Percentiles rank a stretch among this genome's conserved stretches.
Conservation (phyloP, 2,797 vertebrate genomes). For the Discoglossus pictus region DNA sequence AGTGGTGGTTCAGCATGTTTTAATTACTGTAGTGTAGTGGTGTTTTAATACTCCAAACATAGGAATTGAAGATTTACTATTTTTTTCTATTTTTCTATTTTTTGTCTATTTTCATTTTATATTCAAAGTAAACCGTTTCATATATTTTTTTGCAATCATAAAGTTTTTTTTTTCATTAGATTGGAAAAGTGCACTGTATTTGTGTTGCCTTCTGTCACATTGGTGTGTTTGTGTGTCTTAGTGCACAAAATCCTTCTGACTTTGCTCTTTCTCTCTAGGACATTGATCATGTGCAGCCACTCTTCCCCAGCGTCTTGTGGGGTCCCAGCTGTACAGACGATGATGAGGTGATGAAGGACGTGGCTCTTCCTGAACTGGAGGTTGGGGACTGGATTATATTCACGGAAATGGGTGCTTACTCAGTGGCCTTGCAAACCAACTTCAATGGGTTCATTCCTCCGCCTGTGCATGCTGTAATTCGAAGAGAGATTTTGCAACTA, state of each 20-base stretch:
- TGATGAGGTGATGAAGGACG: conserved; percentile 16
- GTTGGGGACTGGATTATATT: conserved; percentile 44
- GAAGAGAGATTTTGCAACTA: too few species aligned
- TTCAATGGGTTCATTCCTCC: conserved; percentile 40
- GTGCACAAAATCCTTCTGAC: not conserved
- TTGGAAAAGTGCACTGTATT: too few species aligned
- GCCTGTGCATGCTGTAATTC: too few species aligned
- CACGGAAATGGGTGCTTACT: conserved; percentile 22
- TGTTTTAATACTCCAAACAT: too few species aligned
- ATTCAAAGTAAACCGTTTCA: too few species aligned
- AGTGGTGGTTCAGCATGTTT: too few species aligned
- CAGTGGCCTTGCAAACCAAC: not conserved
- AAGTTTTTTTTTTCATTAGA: too few species aligned
- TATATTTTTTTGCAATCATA: too few species aligned
- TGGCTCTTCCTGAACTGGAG: conserved; percentile 20
- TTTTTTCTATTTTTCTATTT: too few species aligned
- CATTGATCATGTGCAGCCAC: not conserved
- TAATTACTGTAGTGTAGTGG: too few species aligned
- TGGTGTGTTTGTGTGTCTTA: not conserved
- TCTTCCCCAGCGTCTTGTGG: conserved; percentile 36
- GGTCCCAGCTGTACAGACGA: conserved; percentile 27
- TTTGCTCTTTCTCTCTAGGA: conserved; percentile 25
- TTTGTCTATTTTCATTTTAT: too few species aligned
- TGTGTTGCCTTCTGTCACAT: not conserved
- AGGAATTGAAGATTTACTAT: too few species aligned